Base-by-base conservation (phyloP, 2,797 vertebrate genomes). In the Labroides dimidiatus region DNA sequence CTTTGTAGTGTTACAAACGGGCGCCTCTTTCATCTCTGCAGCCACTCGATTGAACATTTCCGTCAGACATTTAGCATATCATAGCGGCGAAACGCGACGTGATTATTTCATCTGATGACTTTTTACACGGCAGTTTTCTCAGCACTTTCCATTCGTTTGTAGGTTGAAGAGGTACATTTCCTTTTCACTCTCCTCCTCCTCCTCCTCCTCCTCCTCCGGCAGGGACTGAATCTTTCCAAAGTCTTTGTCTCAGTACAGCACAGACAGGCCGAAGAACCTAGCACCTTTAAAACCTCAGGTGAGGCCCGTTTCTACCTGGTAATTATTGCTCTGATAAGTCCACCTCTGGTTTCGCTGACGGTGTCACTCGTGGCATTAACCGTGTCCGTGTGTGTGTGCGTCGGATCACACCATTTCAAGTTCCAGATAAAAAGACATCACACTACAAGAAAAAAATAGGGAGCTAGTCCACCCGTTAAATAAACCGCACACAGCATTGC, bases 321-420 rank as follows among this genome's bases (percentile, higher is more conserved):
- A 85, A 92, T 95, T 95, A 95, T 95, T 95, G 94, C 94, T 94
- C 93, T 90, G 89, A 91, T 91, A 86, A 85, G 78, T 90, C 87
- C 60, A 54, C 74, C 86, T 80, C 72, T 65, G 69, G 30, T 71
- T 62, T 47, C 33, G 47, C 75, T 50, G 69, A 82, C 73, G 52
- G 58, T 64, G 69, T 80, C 77, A 53, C 65, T 76, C 48, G 51
- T 81, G 78, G 72, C 70, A 43, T 67, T 77, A 79, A 75, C 69
- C 5, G 27, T 77, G 72, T 81, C 70, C 44, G 56, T 81, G 75
- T 61, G 56, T 81, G 75, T 61, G 78, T 82, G 75, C 63, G 78
- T 72, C 80, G 61, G 21, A 75, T 75, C 78, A 78, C 59, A 80
- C 77, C 75, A 57, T 73, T 85, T 87, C 84, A 84, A 87, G 84